These are phyloP conservation scores for Rhodophaea formosa DNA, from an alignment of 2,888 invertebrate genomes.

Conservation along the genomic window DNA sequence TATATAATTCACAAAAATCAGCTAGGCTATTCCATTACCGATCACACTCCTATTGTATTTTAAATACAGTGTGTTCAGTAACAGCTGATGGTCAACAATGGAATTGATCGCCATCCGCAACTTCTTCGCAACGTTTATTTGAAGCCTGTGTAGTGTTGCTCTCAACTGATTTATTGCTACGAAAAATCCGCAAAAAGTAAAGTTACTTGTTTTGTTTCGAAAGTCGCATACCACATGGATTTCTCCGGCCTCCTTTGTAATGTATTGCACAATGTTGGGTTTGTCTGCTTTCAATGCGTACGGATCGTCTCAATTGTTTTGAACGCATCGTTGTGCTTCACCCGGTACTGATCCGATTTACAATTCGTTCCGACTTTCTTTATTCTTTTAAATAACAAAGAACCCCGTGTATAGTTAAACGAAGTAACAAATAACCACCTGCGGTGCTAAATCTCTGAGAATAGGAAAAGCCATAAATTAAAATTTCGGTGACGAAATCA, in stretches of 20 bases:
- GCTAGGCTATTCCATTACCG: background rate
- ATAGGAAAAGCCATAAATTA: constrained; percentile 29
- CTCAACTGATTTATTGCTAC: constrained; percentile 67
- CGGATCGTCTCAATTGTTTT: constrained; percentile 66
- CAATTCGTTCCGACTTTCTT: constrained; percentile 76
- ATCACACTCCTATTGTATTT: background rate
- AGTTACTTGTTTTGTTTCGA: constrained; percentile 58
- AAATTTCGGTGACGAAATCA: constrained; percentile 20
- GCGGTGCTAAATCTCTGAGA: constrained; percentile 42
- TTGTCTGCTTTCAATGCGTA: constrained; percentile 57
- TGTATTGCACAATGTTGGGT: constrained; percentile 68
- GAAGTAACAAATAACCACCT: constrained; percentile 50
- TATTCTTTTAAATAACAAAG: constrained; percentile 53
- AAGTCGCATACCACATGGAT: constrained; percentile 62
- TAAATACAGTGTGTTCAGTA: constrained; percentile 23
- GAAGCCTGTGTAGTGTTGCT: constrained; percentile 51
- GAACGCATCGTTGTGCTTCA: constrained; percentile 66
- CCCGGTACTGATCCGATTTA: constrained; percentile 68
- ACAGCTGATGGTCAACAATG: constrained; percentile 49
- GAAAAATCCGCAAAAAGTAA: constrained; percentile 47
- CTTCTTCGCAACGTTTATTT: constrained; percentile 37
- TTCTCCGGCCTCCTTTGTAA: constrained; percentile 73
- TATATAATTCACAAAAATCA: background rate
- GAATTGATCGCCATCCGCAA: constrained; percentile 38
- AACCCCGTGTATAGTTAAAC: constrained; percentile 40